Conservation (phyloP, 2,888 invertebrate species). For the Kryphioiulus occultus region DNA sequence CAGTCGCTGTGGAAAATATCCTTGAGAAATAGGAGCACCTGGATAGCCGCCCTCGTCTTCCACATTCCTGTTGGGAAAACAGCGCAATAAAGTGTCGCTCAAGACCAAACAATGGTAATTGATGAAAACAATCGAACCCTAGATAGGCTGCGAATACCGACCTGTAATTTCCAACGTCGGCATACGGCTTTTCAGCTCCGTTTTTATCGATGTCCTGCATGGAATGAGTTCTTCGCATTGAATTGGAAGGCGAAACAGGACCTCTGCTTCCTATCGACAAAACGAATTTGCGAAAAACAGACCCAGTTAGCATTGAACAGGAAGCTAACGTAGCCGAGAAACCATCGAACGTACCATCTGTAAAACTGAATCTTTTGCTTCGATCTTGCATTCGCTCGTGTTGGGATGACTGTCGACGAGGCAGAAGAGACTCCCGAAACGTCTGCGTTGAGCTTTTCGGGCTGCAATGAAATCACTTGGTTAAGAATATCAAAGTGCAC, state of each 20-base stretch:
- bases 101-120: too few species aligned
- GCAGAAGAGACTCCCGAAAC: slow-evolving; percentile 52
- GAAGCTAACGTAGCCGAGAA: neutral
- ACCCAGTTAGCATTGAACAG: too few species aligned
- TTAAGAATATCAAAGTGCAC: neutral
- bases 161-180: slow-evolving; percentile 25
- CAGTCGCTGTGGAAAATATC: neutral
- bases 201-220: slow-evolving; percentile 51
- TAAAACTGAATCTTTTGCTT: slow-evolving; percentile 54
- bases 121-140: too few species aligned
- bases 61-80: neutral
- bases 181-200: slow-evolving; percentile 42
- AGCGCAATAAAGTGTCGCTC: too few species aligned
- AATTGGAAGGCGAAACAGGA: slow-evolving; percentile 44
- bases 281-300: neutral
- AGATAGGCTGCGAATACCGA: neutral
- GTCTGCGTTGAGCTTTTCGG: slow-evolving; percentile 48
- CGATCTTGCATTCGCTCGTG: slow-evolving; percentile 54
- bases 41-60: neutral
- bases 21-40: slow-evolving; percentile 28
- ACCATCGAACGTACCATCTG: slow-evolving; percentile 54
- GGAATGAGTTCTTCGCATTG: slow-evolving; percentile 55
- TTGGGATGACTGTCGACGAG: slow-evolving; percentile 54
- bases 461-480: neutral
- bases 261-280: neutral